Percentiles rank a stretch among this genome's conserved stretches.
phyloP scores from a whole-genome alignment of 2,888 invertebrate species.

The Tiphia femorata region DNA sequence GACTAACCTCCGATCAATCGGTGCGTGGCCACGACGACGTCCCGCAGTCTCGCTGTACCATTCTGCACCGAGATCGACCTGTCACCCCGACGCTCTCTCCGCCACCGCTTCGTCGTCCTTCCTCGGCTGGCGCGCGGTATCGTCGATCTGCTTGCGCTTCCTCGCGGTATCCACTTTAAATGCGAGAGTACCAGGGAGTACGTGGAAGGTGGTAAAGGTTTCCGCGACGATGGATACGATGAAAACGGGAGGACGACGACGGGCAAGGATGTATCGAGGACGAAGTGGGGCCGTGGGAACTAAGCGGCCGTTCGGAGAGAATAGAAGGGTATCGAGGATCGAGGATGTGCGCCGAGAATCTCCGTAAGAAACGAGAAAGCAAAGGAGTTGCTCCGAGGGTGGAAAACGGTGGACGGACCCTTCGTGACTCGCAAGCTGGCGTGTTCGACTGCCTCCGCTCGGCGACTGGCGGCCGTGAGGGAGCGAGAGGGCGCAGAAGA shows the following conservation, averaged over 20 bases:
- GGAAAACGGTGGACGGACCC: conserved; percentile 19
- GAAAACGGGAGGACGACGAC: not conserved
- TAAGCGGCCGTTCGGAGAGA: not conserved
- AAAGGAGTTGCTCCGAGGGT: conserved; percentile 12
- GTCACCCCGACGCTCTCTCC: not conserved
- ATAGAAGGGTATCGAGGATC: not conserved
- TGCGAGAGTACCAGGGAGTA: conserved; percentile 1
- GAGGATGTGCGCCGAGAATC: not conserved
- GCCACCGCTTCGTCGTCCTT: not conserved
- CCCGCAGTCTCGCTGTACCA: conserved; percentile 23
- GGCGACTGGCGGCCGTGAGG: conserved; percentile 34
- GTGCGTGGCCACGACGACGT: conserved; percentile 27
- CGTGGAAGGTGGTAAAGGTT: not conserved
- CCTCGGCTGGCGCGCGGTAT: not conserved
- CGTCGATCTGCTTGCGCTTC: conserved; percentile 7
- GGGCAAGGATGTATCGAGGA: not conserved
- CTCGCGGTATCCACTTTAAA: conserved; percentile 6
- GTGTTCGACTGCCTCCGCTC: conserved; percentile 37
- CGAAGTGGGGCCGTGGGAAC: not conserved
- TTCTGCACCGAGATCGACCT: conserved; percentile 13
- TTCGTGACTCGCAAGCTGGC: conserved; percentile 27
- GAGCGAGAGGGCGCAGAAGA: conserved; percentile 5
- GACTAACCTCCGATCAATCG: conserved; percentile 33
- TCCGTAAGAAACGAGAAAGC: conserved; percentile 4
- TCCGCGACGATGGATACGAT: not conserved